Conservation (phyloP, 2,113 vertebrate species). For the Sus scrofa region T2T-Sscrofa CM000826.6:99627001-99627500, state of each 20-base stretch:
- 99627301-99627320: background rate
- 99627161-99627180: background rate
- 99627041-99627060: conserved; percentile 31
- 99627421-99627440: background rate
- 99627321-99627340: background rate
- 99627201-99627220: conserved; percentile 19
- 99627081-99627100: conserved; percentile 29
- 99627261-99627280: background rate
- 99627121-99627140: background rate
- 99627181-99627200: background rate
- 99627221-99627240: background rate
- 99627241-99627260: background rate
- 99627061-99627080: background rate
- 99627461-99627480: background rate
- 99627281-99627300: background rate
- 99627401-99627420: background rate
- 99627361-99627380: background rate
- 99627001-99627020: conserved; percentile 50
- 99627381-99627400: background rate
- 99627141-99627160: conserved; percentile 15
- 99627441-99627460: background rate
- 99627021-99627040: conserved; percentile 20
- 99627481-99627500: background rate
- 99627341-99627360: background rate
- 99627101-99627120: background rate